Evolutionary conservation across 2,888 invertebrate genomes (phyloP), one percentile per base, ranked within the genome.

Genomic region (Hydraecia micacea): DNA sequence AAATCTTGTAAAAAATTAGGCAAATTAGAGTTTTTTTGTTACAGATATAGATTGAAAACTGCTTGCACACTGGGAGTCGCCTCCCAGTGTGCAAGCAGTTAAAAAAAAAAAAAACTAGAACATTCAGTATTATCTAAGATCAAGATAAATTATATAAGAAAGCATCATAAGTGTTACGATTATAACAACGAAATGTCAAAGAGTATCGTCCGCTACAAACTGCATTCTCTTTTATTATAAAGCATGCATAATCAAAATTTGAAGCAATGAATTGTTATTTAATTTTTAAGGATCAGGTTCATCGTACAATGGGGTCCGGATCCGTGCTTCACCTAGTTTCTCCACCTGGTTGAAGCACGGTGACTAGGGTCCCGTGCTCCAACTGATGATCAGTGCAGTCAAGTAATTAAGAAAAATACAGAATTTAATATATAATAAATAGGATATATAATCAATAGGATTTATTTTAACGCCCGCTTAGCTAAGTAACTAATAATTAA

Each of bases 141-240:
- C 49, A 39, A 60, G 36, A 77, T 77, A 46, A 58, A 9, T 25
- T 73, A 75, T 18, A 77, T 15, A 52, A 46, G n/a, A 36, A 55
- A 2, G 32, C 0, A 58, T 25, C 18, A 36, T 2, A 63, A 36
- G 13, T 52, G 42, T 42, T 42, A 42, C 18, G 7, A 32, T 63
- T 63, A 13, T 46, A 70, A n/a, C 8, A 42, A 39, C 18, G 15
- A 70, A 78, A 68, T 77, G n/a, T 71, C 70, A 78, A 46, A 78
- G 78, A 36, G 15, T 39, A 76, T n/a, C 49, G 32, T 42, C 25
- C 63, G 63, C 21, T 52, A 18, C 0, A 46, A 70, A 36, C n/a
- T 63, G 42, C 62, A 78, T 55, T 78, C 52, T 55, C n/a, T 36
- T 55, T 18, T 13, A 46, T 46, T 63, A 52, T 52, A 21, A 42